These are phyloP conservation scores for Rhorus exstirpatorius DNA, from an alignment of 2,888 invertebrate species.

Conservation along the genomic window DNA sequence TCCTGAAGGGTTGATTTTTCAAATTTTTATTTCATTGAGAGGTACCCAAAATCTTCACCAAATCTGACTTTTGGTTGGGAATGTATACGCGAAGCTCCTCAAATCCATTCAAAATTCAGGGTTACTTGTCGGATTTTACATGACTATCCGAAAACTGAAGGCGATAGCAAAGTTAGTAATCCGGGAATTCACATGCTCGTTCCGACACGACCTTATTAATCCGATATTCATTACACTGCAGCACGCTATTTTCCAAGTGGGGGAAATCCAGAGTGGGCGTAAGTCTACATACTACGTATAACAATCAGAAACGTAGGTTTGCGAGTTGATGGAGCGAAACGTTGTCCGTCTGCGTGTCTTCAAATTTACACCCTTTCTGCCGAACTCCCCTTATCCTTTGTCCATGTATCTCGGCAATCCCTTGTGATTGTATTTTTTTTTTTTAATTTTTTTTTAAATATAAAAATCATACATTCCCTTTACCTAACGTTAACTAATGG, in stretches of 20 bases:
- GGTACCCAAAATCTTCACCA: no score
- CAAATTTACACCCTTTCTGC: constrained; percentile 6
- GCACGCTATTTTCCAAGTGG: constrained; percentile 74
- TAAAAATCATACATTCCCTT: no score
- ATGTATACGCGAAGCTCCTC: no score
- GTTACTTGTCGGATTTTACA: constrained; percentile 50
- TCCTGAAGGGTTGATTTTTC: no score
- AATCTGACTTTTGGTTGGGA: no score
- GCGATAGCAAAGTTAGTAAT: constrained; percentile 76
- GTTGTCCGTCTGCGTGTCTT: constrained; percentile 28
- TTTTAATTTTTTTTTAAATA: no score
- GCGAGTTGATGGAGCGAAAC: constrained; percentile 21
- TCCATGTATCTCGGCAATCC: background rate
- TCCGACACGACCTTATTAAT: constrained; percentile 80
- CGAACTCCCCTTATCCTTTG: constrained; percentile 8
- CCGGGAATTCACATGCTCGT: constrained; percentile 79
- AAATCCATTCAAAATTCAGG: constrained; percentile 45
- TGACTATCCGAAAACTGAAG: constrained; percentile 64
- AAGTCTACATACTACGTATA: constrained; percentile 5
- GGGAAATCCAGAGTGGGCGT: constrained; percentile 50
- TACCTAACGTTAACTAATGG: no score
- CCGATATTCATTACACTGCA: constrained; percentile 77
- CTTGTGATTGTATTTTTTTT: constrained; percentile 10
- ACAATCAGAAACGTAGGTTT: constrained; percentile 21
- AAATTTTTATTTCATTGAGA: no score